A percentile compares a stretch with the other conserved stretches of the same genome.
Conservation (phyloP, 2,888 invertebrate species). For the Zaprionus lineosus region DNA sequence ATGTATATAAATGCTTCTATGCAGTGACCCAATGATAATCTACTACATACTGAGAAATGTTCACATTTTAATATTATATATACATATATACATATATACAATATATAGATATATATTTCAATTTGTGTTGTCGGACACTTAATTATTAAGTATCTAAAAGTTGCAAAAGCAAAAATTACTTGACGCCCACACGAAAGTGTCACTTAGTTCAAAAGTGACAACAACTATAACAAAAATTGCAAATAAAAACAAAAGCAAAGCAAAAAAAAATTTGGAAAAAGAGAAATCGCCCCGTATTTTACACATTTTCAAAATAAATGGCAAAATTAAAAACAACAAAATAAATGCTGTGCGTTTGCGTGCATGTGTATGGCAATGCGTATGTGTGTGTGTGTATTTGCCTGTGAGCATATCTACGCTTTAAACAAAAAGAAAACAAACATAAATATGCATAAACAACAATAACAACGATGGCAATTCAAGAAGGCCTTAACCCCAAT, state of each 20-base stretch:
- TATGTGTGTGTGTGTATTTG: neutral
- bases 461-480: constrained; percentile 38
- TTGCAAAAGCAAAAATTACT: constrained; percentile 15
- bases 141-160: neutral
- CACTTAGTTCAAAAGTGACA: constrained; percentile 35
- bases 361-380: neutral
- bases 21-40: no score
- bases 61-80: no score
- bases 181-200: constrained; percentile 46
- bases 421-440: constrained; percentile 28
- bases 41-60: no score
- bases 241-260: constrained; percentile 7
- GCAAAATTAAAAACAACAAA: constrained; percentile 12
- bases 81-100: no score
- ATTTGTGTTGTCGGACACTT: neutral
- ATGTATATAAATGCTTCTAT: no score
- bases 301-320: constrained; percentile 50
- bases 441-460: constrained; percentile 40
- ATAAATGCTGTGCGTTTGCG: no score
- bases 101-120: neutral
- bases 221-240: constrained; percentile 19
- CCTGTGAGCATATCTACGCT: constrained; percentile 28
- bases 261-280: constrained; percentile 33
- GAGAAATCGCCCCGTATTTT: constrained; percentile 58
- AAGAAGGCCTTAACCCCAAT: constrained; percentile 70